Percentiles rank a stretch among this genome's conserved stretches.
phyloP scores from a whole-genome alignment of 2,113 vertebrate genomes.

The Pteruthius melanotis region DNA sequence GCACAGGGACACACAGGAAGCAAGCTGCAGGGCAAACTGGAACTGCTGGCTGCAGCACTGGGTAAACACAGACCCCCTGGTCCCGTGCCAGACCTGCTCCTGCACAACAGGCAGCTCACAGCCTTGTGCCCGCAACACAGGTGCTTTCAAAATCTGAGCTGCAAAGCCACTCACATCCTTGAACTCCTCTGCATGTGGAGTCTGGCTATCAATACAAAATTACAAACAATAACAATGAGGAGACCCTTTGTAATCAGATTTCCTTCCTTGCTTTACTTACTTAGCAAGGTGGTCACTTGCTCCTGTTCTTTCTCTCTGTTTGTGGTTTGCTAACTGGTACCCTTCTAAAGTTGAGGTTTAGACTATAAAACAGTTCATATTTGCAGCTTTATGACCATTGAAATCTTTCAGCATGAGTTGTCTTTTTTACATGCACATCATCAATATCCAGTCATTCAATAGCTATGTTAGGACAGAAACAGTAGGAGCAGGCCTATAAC shows the following conservation, averaged over 20 bases:
- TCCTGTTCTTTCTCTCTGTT: not conserved
- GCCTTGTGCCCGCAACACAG: rapidly evolving
- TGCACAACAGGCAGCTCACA: not conserved
- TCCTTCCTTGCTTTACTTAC: not conserved
- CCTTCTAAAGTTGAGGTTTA: not conserved
- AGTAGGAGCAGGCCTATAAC: not conserved
- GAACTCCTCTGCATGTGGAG: not conserved
- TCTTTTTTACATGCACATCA: not conserved
- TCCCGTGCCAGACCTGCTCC: not conserved
- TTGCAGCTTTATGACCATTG: not conserved
- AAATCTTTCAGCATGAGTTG: not conserved
- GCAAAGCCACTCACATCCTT: not conserved
- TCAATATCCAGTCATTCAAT: not conserved
- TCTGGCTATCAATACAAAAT: not conserved
- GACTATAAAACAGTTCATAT: not conserved
- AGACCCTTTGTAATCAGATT: not conserved
- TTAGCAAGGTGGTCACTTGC: not conserved
- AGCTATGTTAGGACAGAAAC: not conserved
- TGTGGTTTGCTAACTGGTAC: not conserved
- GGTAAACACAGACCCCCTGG: not conserved
- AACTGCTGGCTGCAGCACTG: not conserved
- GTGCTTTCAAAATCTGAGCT: not conserved
- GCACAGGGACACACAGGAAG: not conserved
- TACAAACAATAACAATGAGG: not conserved
- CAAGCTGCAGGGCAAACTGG: not conserved